phyloP scores from a whole-genome alignment of 2,113 vertebrate genomes.

The Apodemus sylvaticus region DNA sequence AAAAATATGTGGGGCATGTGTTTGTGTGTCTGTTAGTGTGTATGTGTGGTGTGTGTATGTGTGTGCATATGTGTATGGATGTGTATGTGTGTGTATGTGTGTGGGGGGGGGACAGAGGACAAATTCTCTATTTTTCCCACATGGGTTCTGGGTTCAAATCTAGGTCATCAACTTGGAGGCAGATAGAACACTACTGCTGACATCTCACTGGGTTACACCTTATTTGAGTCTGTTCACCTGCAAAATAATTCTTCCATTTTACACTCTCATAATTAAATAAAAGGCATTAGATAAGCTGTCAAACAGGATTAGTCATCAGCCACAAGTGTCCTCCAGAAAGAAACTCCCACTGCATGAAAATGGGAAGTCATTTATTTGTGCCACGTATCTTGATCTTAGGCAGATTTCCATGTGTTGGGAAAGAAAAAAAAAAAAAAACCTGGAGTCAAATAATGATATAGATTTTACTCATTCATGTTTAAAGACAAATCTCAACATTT shows the following conservation, averaged over 20 bases:
- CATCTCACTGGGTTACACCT: too few species aligned
- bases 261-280: not conserved
- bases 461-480: not conserved
- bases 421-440: not conserved
- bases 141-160: not conserved
- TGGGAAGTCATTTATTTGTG: not conserved
- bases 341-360: not conserved
- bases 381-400: not conserved
- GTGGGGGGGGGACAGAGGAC: too few species aligned
- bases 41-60: not conserved
- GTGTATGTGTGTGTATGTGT: not conserved
- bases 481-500: not conserved
- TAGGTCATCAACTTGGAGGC: not conserved
- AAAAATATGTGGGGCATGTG: not conserved
- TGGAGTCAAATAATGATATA: not conserved
- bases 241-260: not conserved
- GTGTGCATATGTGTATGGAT: not conserved
- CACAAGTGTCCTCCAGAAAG: not conserved
- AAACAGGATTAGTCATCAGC: not conserved
- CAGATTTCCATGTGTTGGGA: not conserved
- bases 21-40: not conserved
- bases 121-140: not conserved
- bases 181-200: too few species aligned
- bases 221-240: not conserved
- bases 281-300: not conserved